Evolutionary conservation across 2,113 vertebrate species (phyloP).

Genomic region (Paratilapia polleni): DNA sequence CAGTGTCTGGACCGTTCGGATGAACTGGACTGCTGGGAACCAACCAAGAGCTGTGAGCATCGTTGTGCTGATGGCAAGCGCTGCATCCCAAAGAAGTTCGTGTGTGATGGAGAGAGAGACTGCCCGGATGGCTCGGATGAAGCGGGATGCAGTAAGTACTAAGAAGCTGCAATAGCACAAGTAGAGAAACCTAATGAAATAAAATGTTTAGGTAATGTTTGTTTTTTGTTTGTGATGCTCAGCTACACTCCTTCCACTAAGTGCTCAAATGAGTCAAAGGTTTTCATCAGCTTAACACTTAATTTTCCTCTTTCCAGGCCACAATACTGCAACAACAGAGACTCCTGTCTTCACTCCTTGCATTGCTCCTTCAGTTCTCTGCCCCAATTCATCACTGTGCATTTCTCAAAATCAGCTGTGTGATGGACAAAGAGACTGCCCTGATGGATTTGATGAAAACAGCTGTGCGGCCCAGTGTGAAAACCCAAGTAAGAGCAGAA

Average conservation of each 20-base stretch:
- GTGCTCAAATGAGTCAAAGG: not conserved
- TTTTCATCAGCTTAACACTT: not conserved
- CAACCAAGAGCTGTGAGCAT: conserved; percentile 79
- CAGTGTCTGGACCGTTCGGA: conserved; percentile 88
- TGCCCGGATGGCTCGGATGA: conserved; percentile 86
- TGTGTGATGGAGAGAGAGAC: conserved; percentile 88
- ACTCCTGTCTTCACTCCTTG: conserved; percentile 53
- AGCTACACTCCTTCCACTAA: not conserved
- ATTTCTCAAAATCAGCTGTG: conserved; percentile 81
- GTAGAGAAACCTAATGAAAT: not conserved
- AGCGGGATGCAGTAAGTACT: conserved; percentile 77
- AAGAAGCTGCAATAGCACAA: not conserved
- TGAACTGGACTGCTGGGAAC: conserved; percentile 78
- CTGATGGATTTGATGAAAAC: conserved; percentile 86
- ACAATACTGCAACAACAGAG: not conserved
- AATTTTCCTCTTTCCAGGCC: not conserved
- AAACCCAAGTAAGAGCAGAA: conserved; percentile 72
- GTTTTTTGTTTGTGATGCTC: not conserved
- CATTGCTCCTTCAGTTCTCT: conserved; percentile 75
- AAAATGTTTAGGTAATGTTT: not conserved
- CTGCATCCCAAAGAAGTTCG: conserved; percentile 85
- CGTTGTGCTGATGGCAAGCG: conserved; percentile 79
- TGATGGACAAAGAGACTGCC: conserved; percentile 84
- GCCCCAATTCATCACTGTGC: conserved; percentile 77
- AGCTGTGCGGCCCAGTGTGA: conserved; percentile 77